phyloP scores from a whole-genome alignment of 2,797 vertebrate species.

The Sebastes trivittatus region DNA sequence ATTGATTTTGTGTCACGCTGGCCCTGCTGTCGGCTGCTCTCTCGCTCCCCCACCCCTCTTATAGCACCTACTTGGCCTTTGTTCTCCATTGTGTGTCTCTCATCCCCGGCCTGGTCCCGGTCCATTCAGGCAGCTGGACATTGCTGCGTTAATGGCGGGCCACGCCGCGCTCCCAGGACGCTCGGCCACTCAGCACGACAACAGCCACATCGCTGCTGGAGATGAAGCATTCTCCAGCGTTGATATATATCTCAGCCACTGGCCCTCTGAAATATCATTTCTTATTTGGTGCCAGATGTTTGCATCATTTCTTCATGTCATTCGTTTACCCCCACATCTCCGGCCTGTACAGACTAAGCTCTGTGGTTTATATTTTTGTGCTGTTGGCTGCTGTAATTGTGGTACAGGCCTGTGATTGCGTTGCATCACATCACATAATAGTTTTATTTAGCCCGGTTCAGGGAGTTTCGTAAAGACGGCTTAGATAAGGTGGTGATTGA shows the following conservation, averaged over 20 bases:
- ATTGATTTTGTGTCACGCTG: constrained; percentile 71
- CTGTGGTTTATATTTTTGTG: constrained; percentile 15
- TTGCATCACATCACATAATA: constrained; percentile 5
- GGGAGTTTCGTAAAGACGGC: background rate
- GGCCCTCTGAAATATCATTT: constrained; percentile 1
- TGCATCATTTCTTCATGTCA: background rate
- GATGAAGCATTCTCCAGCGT: background rate
- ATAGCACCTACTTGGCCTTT: constrained; percentile 57
- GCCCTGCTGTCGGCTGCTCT: constrained; percentile 50
- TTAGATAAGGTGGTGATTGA: background rate
- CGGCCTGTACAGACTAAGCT: background rate
- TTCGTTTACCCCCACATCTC: background rate
- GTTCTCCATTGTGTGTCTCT: constrained; percentile 59
- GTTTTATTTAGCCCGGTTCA: background rate
- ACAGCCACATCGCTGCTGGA: constrained; percentile 4
- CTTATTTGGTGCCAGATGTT: background rate
- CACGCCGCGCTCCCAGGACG: constrained; percentile 33
- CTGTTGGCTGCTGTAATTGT: constrained; percentile 10
- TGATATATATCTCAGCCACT: background rate
- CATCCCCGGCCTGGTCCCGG: constrained; percentile 48
- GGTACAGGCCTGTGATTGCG: background rate
- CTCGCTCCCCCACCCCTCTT: constrained; percentile 34
- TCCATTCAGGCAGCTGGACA: constrained; percentile 65
- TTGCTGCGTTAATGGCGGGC: constrained; percentile 61
- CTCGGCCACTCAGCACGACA: constrained; percentile 16